Evolutionary conservation across 2,888 invertebrate genomes (phyloP), one percentile per base, ranked within the genome.

Genomic region (Cephus spinipes): DNA sequence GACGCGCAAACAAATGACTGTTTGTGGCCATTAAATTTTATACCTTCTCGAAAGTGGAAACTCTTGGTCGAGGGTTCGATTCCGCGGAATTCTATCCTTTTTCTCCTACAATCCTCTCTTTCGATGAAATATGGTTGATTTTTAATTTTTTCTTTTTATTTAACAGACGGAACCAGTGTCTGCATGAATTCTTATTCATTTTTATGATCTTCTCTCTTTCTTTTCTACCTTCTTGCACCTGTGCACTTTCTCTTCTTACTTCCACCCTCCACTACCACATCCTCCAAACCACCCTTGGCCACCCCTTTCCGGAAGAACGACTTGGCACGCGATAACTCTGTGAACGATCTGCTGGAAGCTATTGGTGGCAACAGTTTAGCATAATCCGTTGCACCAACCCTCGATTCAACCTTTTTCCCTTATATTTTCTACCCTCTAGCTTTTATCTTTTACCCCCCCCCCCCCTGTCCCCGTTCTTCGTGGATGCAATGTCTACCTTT

Each of bases 11-110:
- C 71, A 33, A 71, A 71, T 31, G 71, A 71, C 71, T 31, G 69
- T 32, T 69, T 32, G 71, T 71, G 32, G 9, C 71, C 31, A 71
- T 71, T 71, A 71, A 71, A 71, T 71, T 71, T 71, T 12, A 71
- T 32, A 4, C 9, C 31, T 12, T 71, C 71, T 1, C 31, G 12
- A 55, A 55, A 55, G 23, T 9, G 23, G 2, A 55, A 23, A 6
- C 23, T 55, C 55, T 55, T 23, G 55, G 9, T 23, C 2, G 55
- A 23, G 55, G 23, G 55, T 55, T 55, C 23, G 40, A 40, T 23
- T 23, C 23, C 23, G 23, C 6, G 15, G 9, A 40, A 69, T 3
- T 30, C 12, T 32, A 30, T 31, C 1, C 4, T 31, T 11, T 12
- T 31, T 30, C 1, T 32, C 1, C 6, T 12, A 30, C 3, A 69